Percentiles rank a stretch among this genome's conserved stretches.
Evolutionary conservation across 2,113 vertebrate genomes (phyloP).

Genomic region (Gila orcuttii): DNA sequence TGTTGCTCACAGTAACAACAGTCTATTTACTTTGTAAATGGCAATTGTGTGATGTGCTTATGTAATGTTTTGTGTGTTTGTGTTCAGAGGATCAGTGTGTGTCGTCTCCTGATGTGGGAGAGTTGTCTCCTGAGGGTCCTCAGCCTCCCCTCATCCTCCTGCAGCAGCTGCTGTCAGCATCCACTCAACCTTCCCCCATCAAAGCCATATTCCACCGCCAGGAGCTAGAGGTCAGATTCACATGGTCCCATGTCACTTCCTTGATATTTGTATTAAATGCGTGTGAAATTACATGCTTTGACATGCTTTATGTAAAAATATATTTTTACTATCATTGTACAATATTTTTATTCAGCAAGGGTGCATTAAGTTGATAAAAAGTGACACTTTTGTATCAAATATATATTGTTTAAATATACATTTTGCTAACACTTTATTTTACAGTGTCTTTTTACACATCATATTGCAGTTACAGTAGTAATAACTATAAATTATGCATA

Average conservation of each 20-base stretch:
- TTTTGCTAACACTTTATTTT: no score
- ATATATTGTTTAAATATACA: no score
- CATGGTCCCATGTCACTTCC: not conserved
- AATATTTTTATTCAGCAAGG: not conserved
- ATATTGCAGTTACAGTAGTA: no score
- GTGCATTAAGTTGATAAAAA: not conserved
- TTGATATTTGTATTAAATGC: not conserved
- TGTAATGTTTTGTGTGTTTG: not conserved
- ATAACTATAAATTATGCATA: no score
- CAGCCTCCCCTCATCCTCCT: conserved; percentile 93
- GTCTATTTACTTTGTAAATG: no score
- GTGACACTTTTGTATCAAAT: not conserved
- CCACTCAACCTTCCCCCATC: conserved; percentile 95
- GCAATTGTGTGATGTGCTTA: not conserved
- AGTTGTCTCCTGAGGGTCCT: conserved; percentile 96
- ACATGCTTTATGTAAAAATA: no score
- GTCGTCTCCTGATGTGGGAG: conserved; percentile 86
- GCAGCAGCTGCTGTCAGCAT: conserved; percentile 92
- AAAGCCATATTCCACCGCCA: conserved; percentile 96
- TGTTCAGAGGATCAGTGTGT: conserved; percentile 85
- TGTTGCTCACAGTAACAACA: no score
- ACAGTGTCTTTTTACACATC: no score
- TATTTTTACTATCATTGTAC: not conserved
- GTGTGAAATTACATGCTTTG: not conserved
- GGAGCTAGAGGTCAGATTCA: conserved; percentile 89